Evolutionary conservation across 2,797 vertebrate genomes (phyloP).

Genomic region (Eidolon dupreanum): DNA sequence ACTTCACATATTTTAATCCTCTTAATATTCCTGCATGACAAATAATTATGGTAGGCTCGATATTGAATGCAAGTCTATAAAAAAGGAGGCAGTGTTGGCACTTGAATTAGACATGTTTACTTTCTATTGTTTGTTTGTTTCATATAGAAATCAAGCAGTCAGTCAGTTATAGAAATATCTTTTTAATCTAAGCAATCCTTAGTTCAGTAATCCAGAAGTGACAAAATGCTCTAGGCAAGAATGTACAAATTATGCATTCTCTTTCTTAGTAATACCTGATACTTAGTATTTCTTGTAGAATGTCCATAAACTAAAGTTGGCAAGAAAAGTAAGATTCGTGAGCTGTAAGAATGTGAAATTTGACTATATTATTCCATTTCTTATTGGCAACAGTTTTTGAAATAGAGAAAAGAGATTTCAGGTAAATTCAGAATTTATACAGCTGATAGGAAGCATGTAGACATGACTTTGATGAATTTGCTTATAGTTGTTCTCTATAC

Average conservation of each 20-base stretch:
- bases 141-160: no score
- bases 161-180: not conserved
- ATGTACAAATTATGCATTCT: not conserved
- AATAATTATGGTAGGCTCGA: not conserved
- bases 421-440: not conserved
- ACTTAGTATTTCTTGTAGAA: not conserved
- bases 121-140: not conserved
- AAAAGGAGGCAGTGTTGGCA: not conserved
- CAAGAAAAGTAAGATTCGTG: not conserved
- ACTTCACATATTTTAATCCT: not conserved
- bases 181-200: constrained; percentile 17
- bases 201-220: not conserved
- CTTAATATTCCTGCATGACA: not conserved
- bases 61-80: not conserved
- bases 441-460: not conserved
- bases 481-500: not conserved
- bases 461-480: not conserved
- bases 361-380: not conserved
- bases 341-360: not conserved
- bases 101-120: not conserved
- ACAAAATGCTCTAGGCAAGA: not conserved
- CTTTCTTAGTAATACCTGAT: not conserved
- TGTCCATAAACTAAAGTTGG: not conserved
- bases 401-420: not conserved
- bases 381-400: not conserved